Evolutionary conservation across 2,797 vertebrate species (phyloP), one percentile per base, ranked within the genome.

Genomic region (Miichthys miiuy): DNA sequence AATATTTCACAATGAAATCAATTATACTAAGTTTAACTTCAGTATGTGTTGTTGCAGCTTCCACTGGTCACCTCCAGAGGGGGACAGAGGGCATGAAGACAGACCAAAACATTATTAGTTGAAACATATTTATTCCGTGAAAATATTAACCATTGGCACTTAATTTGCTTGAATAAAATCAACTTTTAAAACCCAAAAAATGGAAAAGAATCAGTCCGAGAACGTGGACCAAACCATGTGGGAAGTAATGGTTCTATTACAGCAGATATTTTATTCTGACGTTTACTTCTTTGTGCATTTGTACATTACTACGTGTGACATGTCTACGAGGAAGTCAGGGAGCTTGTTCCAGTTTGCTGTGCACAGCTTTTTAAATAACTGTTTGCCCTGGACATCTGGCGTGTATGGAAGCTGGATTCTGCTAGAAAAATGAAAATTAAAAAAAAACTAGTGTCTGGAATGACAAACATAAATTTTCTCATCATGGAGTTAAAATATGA

Each of bases 61-160:
- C 30, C 6, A 34, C 25, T 56, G 5, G 8, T 44, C 62, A 23
- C 23, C 62, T 47, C 47, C n/a, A 56, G 30, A 58, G 63, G 69
- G 4, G 0, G 4, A 34, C 12, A 38, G 58, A 72, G n/a, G 25
- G 42, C 72, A 74, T 0, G 1, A 23, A 68, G 3, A 44, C 1
- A 38, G 5, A 64, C 1, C 42, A 71, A 21, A 48, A 41, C 6
- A 30, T 58, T 21, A 62, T 30, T 87, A 85, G 75, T 82, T 79
- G 77, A 91, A 92, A 84, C 54, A 73, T 83, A 88, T 86, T 93
- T 92, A 93, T 93, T 92, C 80, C 85, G 88, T 88, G 84, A 90
- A 92, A 93, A 91, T 89, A 94, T 88, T 84, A 83, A 87, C 87
- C 86, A 91, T 92, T 89, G 88, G 88, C 87, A 93, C 90, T 92